phyloP scores from a whole-genome alignment of 2,797 vertebrate species.

The Poeciliopsis gracilis region DNA sequence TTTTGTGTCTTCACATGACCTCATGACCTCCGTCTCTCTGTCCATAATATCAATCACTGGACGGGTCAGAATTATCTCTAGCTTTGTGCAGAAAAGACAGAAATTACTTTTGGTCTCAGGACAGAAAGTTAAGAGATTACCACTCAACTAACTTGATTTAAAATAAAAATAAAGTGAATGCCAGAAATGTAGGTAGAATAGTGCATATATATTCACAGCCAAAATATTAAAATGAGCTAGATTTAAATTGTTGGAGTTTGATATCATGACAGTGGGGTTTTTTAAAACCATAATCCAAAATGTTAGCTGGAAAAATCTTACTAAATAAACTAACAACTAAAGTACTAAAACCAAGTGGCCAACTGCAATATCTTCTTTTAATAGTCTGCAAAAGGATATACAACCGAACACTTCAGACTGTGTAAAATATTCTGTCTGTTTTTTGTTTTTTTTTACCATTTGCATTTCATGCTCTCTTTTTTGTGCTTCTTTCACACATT shows the following conservation, averaged over 20 bases:
- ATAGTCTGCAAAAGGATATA: not conserved
- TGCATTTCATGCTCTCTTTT: not conserved
- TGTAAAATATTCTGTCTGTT: not conserved
- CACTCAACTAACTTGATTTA: not conserved
- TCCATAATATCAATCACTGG: constrained; percentile 1
- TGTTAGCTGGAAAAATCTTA: not conserved
- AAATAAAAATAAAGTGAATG: not conserved
- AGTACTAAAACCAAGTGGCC: not conserved
- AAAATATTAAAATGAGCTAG: no score
- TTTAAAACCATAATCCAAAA: not conserved
- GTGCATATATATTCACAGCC: no score
- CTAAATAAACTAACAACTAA: not conserved
- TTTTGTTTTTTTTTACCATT: not conserved
- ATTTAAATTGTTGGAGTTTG: not conserved
- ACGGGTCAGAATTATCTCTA: not conserved
- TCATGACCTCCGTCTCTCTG: not conserved
- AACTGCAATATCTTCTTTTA: not conserved
- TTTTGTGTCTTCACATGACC: not conserved
- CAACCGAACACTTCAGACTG: not conserved
- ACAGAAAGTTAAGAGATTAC: not conserved
- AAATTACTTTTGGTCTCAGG: not conserved
- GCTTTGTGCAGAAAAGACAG: no score
- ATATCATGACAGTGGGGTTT: not conserved
- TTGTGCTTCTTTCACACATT: not conserved
- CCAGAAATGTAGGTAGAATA: not conserved